Percentiles rank a stretch among this genome's conserved stretches.
These are phyloP conservation scores for Protomyctophum bolini DNA, from an alignment of 2,113 vertebrate species.

Conservation along the genomic window DNA sequence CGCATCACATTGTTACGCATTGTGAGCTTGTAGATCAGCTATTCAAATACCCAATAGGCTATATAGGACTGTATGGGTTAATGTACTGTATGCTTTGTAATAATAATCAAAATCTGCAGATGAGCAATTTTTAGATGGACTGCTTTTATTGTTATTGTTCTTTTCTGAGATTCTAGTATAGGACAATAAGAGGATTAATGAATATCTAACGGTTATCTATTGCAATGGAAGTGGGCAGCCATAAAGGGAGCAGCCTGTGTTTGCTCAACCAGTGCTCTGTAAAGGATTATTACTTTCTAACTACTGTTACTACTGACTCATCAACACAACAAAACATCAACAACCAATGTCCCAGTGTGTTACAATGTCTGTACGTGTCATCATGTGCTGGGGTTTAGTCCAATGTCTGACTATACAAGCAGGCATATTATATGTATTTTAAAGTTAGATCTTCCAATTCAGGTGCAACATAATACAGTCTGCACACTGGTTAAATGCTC, in stretches of 20 bases:
- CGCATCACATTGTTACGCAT: no score
- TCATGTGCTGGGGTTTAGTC: no score
- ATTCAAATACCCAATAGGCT: no score
- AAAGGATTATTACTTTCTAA: slow-evolving; percentile 22
- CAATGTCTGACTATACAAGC: background rate
- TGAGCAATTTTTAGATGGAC: background rate
- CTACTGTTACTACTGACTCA: background rate
- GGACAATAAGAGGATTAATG: slow-evolving; percentile 28
- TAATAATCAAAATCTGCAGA: no score
- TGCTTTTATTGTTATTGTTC: slow-evolving; percentile 1
- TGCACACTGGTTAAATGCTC: no score
- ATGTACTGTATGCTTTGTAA: no score
- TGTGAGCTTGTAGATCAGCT: no score
- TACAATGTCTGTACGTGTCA: no score
- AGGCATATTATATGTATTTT: no score
- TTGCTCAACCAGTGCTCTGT: background rate
- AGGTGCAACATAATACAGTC: no score
- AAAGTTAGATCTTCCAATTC: no score
- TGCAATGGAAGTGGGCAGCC: slow-evolving; percentile 13
- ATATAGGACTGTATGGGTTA: no score
- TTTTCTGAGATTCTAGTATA: slow-evolving; percentile 8
- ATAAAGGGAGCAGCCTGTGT: slow-evolving; percentile 40
- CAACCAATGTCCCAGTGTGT: background rate
- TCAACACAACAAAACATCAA: background rate
- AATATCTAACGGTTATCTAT: background rate